These are phyloP conservation scores for Tiliacea citrago DNA, from an alignment of 2,888 invertebrate species.

Conservation along the genomic window DNA sequence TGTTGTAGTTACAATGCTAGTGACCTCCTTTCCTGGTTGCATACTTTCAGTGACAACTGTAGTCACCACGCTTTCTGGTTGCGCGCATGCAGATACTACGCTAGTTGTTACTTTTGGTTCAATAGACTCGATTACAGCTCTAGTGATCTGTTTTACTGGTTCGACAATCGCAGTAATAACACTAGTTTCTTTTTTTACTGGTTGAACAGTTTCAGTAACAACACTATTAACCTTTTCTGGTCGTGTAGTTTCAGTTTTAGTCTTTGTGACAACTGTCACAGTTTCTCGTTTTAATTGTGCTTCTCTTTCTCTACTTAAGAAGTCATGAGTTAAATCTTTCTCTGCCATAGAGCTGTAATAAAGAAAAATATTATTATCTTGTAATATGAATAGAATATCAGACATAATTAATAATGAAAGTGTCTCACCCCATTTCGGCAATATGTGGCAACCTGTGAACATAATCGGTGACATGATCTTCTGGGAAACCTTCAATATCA, in stretches of 20 bases:
- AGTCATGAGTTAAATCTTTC: constrained; percentile 78
- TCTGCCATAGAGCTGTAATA: constrained; percentile 74
- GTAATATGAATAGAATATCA: neutral
- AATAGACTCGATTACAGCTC: constrained; percentile 18
- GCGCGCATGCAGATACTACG: neutral
- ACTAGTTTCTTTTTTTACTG: constrained; percentile 54
- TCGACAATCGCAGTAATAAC: constrained; percentile 11
- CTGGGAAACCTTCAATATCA: constrained; percentile 89
- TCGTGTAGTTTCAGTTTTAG: constrained; percentile 28
- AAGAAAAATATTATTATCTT: constrained; percentile 2
- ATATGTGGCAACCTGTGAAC: constrained; percentile 87
- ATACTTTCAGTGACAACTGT: constrained; percentile 33
- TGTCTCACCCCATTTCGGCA: constrained; percentile 84
- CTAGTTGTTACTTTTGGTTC: neutral
- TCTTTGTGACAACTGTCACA: constrained; percentile 43
- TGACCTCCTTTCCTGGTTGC: constrained; percentile 47
- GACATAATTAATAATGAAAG: neutral
- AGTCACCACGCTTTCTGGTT: constrained; percentile 28
- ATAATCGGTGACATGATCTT: constrained; percentile 87
- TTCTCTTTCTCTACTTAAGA: constrained; percentile 82
- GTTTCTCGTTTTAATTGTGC: constrained; percentile 83
- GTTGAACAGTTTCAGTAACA: constrained; percentile 30
- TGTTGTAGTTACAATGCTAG: constrained; percentile 1
- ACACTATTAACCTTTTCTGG: constrained; percentile 45
- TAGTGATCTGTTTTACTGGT: constrained; percentile 20